Evolutionary conservation across 2,888 invertebrate genomes (phyloP).

Genomic region (Anoncus sp.): DNA sequence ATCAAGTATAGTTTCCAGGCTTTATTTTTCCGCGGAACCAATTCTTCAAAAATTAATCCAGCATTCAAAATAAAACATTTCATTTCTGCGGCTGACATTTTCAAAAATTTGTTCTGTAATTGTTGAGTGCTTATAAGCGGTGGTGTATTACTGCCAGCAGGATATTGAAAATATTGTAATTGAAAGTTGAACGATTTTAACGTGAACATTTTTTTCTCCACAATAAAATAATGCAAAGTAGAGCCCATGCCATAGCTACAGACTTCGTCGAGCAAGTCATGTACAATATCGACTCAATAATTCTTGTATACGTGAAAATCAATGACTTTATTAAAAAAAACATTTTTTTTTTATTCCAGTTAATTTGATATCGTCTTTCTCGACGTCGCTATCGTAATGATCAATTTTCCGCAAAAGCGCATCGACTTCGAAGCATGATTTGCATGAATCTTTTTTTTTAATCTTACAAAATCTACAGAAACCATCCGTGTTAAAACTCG

Average conservation of each 20-base stretch:
- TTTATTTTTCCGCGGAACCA: conserved; percentile 48
- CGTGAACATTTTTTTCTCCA: conserved; percentile 52
- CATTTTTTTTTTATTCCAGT: conserved; percentile 33
- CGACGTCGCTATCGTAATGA: too few species aligned
- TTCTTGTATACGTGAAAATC: conserved; percentile 66
- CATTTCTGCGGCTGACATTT: conserved; percentile 59
- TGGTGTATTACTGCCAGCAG: conserved; percentile 44
- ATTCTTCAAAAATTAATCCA: conserved; percentile 56
- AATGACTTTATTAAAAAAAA: conserved; percentile 53
- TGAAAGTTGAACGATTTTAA: conserved; percentile 55
- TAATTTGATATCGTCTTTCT: conserved; percentile 6
- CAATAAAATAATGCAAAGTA: conserved; percentile 47
- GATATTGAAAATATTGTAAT: conserved; percentile 54
- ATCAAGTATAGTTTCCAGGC: conserved; percentile 55
- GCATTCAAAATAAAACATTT: conserved; percentile 54
- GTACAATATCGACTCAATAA: conserved; percentile 69
- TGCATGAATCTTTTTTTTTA: conserved; percentile 4
- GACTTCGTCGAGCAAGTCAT: conserved; percentile 68
- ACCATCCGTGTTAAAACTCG: conserved; percentile 57
- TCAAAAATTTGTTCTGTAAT: conserved; percentile 40
- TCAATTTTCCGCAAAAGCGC: too few species aligned
- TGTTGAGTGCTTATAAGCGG: conserved; percentile 43
- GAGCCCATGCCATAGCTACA: conserved; percentile 57
- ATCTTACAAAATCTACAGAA: conserved; percentile 54
- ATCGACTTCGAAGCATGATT: conserved; percentile 22